Evolutionary conservation across 2,797 vertebrate genomes (phyloP).

Genomic region (Pachyuromys duprasi): DNA sequence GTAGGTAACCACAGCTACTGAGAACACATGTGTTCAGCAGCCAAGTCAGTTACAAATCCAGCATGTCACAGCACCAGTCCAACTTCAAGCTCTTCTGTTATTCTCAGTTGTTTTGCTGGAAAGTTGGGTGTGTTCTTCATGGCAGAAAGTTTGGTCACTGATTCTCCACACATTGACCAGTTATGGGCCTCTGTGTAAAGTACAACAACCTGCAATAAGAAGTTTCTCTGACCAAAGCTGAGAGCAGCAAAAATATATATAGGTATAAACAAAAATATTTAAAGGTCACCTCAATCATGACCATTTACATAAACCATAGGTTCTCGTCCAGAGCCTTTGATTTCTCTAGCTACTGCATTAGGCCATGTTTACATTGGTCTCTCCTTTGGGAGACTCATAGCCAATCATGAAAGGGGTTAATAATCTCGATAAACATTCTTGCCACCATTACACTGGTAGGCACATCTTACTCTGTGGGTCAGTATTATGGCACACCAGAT

Average conservation of each 20-base stretch:
- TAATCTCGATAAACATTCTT: neutral
- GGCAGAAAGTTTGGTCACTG: neutral
- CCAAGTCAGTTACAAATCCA: neutral
- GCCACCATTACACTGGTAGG: neutral
- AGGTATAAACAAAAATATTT: neutral
- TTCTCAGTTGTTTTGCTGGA: neutral
- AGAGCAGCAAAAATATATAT: neutral
- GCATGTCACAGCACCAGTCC: too few relatives aligned
- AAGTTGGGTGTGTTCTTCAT: neutral
- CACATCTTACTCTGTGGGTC: neutral
- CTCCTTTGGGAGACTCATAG: neutral
- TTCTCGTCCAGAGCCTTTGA: neutral
- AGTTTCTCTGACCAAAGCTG: neutral
- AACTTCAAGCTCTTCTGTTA: neutral
- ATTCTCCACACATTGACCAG: neutral
- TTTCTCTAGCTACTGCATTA: neutral
- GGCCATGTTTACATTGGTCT: neutral
- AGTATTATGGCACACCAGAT: neutral
- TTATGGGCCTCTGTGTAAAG: neutral
- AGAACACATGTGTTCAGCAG: neutral
- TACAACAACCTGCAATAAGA: neutral
- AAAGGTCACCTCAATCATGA: neutral
- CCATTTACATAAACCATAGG: neutral
- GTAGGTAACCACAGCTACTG: too few relatives aligned
- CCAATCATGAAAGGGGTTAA: neutral